Base-by-base conservation (phyloP, 2,797 vertebrate species). In the Cossypha caffra region DNA sequence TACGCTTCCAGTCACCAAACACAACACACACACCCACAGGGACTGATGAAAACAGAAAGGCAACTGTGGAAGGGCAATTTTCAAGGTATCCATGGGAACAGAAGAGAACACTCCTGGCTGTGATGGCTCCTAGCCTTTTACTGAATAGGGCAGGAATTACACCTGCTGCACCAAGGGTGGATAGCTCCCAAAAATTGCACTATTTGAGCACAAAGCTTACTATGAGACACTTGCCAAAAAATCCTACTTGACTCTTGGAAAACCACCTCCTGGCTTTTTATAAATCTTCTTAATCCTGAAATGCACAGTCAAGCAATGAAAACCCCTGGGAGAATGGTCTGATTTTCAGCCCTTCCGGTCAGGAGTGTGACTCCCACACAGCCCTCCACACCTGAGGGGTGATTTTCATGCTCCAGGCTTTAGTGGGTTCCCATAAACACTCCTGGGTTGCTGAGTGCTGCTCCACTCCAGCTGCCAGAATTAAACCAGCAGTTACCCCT, bases 381-480 rank as follows among this genome's bases (percentile, higher is more conserved):
- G 31, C 8, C 3, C 9, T 40, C 51, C 51, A 43, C 1, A 4
- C 10, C n/a, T 2, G 1, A 79, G 6, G 14, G 40, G 2, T 75
- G 20, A 10, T n/a, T 86, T 89, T 76, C 37, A 35, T 4, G 7
- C 21, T n/a, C 45, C 5, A 16, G 68, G 28, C 72, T 42, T 77
- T 29, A 16, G n/a, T 33, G 24, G 24, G 42, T 7, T 74, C 40
- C 59, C 61, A 62, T n/a, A 80, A 85, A 74, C 33, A 18, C 21
- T 71, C 13, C 20, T 21, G 43, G 20, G 43, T 11, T 45, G 19
- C 43, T 10, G 5, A 43, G 43, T 45, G 43, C 43, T 45, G 43
- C 43, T 45, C 43, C 33, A 42, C 54, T 20, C 54, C 24, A 69
- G 18, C 43, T 66, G 43, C 47, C 81, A 87, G 48, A 89, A 79